Evolutionary conservation across 2,113 vertebrate genomes (phyloP), one percentile per base, ranked within the genome.

Genomic region (Tragelaphus buxtoni): DNA sequence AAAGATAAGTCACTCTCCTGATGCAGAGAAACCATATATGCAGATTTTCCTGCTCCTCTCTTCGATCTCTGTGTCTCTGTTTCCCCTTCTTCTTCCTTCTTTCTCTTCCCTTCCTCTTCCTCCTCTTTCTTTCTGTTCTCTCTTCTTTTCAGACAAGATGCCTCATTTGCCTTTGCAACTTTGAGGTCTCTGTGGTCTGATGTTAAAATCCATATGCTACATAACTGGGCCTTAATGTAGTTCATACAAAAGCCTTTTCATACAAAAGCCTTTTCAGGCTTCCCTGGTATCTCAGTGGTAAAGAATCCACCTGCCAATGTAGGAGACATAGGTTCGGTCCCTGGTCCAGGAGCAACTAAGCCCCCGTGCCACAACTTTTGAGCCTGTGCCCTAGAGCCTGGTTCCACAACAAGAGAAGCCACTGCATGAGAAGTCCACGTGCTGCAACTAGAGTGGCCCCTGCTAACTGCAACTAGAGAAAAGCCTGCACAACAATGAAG

Each of bases 221-320:
- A 4, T 39, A 49, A 26, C 4, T 32, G 26, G 76, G 16, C 95
- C 60, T 53, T 91, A 22, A 61, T 53, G 39, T 56, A 28, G 61
- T 74, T 96, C n/a, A 58, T 49, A 20, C 7, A 28, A 85, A 94
- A 92, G 55, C 58, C n/a, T n/a, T n/a, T 74, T 96, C n/a, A 58
- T 49, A 20, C 7, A 28, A 85, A 94, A 92, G 61, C 61, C 16
- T 65, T 18, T 65, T 9, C 61, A n/a, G 65, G 65, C n/a, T 69
- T 39, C n/a, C n/a, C n/a, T 69, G n/a, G 9, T 69, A 18, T 18
- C n/a, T 69, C 65, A 39, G n/a, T 39, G n/a, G n/a, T 39, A 39
- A 39, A 22, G 65, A 69, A 39, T 39, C n/a, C 65, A 69, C 65
- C n/a, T 39, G 65, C 18, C 65, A 39, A 22, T 39, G 18, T 39